Percentiles rank a stretch among this genome's conserved stretches.
phyloP scores from a whole-genome alignment of 2,888 invertebrate genomes.

The Fragum whitleyi region DNA sequence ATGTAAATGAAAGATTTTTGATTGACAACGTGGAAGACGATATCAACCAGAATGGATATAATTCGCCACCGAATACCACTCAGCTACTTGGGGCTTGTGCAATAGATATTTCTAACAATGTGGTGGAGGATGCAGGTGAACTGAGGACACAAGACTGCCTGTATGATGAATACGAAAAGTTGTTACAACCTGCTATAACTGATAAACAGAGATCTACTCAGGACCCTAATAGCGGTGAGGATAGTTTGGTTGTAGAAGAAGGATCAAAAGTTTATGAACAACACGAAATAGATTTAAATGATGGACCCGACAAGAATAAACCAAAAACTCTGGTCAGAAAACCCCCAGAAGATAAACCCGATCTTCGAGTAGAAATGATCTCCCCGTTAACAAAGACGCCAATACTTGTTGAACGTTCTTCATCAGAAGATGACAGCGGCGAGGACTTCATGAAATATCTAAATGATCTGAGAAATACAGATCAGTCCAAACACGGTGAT shows the following conservation, averaged over 20 bases:
- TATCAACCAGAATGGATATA: background rate
- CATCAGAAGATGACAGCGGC: slow-evolving; percentile 41
- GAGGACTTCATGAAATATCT: slow-evolving; percentile 63
- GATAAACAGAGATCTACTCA: background rate
- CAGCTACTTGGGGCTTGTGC: background rate
- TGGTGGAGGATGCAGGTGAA: background rate
- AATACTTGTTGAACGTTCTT: slow-evolving; percentile 46
- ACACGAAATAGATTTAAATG: too few relatives aligned
- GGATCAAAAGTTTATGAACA: too few relatives aligned
- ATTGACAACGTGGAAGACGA: background rate
- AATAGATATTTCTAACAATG: background rate
- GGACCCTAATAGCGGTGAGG: background rate
- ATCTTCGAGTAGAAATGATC: slow-evolving; percentile 19
- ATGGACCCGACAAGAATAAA: too few relatives aligned
- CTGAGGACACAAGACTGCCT: slow-evolving; percentile 31
- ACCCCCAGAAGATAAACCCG: background rate
- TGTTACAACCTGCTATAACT: slow-evolving; percentile 13
- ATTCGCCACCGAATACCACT: background rate
- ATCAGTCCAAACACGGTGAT: background rate
- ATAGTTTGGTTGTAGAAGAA: background rate
- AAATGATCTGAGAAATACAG: slow-evolving; percentile 35
- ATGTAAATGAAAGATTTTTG: background rate
- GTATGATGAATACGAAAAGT: slow-evolving; percentile 52
- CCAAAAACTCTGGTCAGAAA: slow-evolving; percentile 18
- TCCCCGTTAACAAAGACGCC: slow-evolving; percentile 52